Evolutionary conservation across 2,113 vertebrate genomes (phyloP), one percentile per base, ranked within the genome.

Genomic region (Nettapus auritus): DNA sequence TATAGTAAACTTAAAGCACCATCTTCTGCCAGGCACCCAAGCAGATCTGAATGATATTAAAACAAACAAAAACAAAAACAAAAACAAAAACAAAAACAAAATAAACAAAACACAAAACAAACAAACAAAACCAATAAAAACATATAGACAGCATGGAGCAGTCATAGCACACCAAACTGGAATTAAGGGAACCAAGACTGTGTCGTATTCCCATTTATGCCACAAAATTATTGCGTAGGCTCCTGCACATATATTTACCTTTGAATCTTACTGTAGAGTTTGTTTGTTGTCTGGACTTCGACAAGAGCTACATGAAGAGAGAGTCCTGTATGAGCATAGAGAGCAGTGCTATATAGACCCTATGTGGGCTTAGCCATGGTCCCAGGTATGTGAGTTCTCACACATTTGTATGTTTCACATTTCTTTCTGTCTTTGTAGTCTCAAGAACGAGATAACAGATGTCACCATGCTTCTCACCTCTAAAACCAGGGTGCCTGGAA

Each of bases 161-260:
- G 29, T 0, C 1, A 12, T 5, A 53, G 21, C 15, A 59, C n/a
- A 48, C 25, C 29, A 34, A 63, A 60, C 0, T 1, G 8, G 11
- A 42, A 5, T 11, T 22, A n/a, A 40, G 13, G 21, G 8, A 7
- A 46, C 28, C 13, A 21, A 57, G 8, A 12, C 11, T 33, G 33
- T 16, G 3, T 11, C 40, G 11, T 57, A 8, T 53, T 31, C 9
- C 42, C 21, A 29, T 38, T 29, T 34, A 7, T 68, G 17, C 9
- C 8, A 33, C 38, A 59, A 31, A 29, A 0, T 2, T 63, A 26
- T 2, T 15, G 31, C 42, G 26, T 16, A 53, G 17, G 19, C 21
- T 80, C 55, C 50, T 69, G 48, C 34, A 52, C 10, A 17, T 6
- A 5, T 16, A 15, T 3, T 33, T 52, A 34, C 42, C 13, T 59